phyloP scores from a whole-genome alignment of 1,140 invertebrate species.

The Eueides isabella region DNA sequence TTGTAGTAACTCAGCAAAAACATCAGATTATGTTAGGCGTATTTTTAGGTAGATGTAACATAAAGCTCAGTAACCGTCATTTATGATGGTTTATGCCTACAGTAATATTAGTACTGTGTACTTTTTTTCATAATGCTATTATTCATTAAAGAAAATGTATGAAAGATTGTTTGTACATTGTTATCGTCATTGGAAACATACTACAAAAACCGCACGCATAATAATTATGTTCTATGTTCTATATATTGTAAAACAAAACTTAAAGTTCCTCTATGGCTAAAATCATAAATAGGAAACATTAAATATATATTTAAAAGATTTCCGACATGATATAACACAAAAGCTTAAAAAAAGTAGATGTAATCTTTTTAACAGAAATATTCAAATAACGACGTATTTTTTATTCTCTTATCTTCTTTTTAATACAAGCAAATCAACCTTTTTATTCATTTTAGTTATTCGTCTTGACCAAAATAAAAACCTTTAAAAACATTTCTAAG shows the following conservation, averaged over 20 bases:
- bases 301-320: too few relatives aligned
- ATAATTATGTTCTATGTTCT: too few relatives aligned
- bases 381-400: neutral
- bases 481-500: neutral
- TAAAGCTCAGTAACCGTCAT: constrained; percentile 25
- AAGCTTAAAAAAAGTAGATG: neutral
- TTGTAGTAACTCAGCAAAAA: constrained; percentile 8
- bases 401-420: neutral
- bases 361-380: neutral
- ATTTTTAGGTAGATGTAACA: constrained; percentile 21
- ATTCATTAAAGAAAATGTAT: neutral
- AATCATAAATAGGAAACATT: too few relatives aligned
- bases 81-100: constrained; percentile 19
- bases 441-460: too few relatives aligned
- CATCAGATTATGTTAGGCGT: constrained; percentile 9
- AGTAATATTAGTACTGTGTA: constrained; percentile 1
- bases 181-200: too few relatives aligned
- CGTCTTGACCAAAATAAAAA: neutral
- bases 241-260: too few relatives aligned
- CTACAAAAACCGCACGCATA: too few relatives aligned
- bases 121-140: neutral
- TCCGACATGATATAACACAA: too few relatives aligned
- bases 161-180: neutral
- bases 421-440: neutral
- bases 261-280: too few relatives aligned